These are phyloP conservation scores for Urocyon cinereoargenteus DNA, from an alignment of 2,797 vertebrate species.

Conservation along the genomic window DNA sequence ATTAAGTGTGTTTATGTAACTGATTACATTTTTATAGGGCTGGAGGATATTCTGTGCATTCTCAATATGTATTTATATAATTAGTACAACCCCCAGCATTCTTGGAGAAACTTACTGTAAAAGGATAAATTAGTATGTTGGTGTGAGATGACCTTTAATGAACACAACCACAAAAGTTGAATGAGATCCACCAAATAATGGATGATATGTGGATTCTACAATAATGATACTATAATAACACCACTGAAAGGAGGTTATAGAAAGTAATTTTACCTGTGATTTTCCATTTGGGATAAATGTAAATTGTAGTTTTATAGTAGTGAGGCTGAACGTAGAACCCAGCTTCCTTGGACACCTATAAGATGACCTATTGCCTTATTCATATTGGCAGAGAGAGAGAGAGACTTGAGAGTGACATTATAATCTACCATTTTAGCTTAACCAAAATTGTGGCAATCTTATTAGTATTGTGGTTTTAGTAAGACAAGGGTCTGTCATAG, in stretches of 20 bases:
- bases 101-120: not conserved
- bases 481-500: not conserved
- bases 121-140: constrained; percentile 11
- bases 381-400: not conserved
- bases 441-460: not conserved
- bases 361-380: not conserved
- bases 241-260: not conserved
- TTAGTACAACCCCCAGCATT: constrained; percentile 15
- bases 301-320: not conserved
- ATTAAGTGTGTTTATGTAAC: not conserved
- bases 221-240: not conserved
- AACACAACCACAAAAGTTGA: constrained; percentile 17
- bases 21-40: not conserved
- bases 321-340: not conserved
- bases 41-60: not conserved
- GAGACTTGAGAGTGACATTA: not conserved
- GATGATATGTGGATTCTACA: not conserved
- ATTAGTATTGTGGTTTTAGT: not conserved
- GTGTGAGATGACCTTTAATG: not conserved
- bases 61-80: not conserved
- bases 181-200: not conserved
- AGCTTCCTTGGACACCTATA: not conserved
- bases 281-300: not conserved
- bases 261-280: not conserved
- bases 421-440: not conserved